Percentiles rank a stretch among this genome's conserved stretches.
These are phyloP conservation scores for Vireo altiloquus DNA, from an alignment of 2,113 vertebrate genomes.

Conservation along the genomic window DNA sequence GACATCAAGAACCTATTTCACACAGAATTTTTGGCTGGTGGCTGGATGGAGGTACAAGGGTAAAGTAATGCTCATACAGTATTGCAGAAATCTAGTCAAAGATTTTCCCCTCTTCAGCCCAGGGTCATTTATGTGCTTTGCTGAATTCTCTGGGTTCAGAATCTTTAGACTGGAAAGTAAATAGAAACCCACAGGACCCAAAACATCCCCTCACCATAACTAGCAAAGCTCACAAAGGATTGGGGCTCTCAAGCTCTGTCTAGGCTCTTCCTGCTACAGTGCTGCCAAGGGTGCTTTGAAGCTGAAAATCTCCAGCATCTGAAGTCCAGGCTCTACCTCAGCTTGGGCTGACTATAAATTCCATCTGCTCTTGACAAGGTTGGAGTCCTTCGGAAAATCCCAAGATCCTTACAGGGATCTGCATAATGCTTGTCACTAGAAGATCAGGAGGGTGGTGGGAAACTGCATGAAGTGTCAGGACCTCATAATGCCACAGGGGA, in stretches of 20 bases:
- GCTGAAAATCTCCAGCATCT: background rate
- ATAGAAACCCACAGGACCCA: background rate
- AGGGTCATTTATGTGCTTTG: background rate
- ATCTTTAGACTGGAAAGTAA: background rate
- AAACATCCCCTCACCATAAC: background rate
- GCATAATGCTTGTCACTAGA: background rate
- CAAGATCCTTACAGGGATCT: background rate
- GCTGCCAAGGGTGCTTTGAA: background rate
- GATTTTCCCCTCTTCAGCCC: background rate
- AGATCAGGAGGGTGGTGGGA: background rate
- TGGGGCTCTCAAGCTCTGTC: background rate
- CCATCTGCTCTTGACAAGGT: background rate
- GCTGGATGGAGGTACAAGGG: background rate
- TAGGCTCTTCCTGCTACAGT: background rate
- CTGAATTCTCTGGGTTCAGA: background rate
- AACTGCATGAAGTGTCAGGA: background rate
- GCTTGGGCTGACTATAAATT: background rate
- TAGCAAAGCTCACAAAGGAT: background rate
- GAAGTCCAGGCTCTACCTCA: background rate
- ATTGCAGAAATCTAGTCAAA: background rate
- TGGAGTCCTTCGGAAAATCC: background rate
- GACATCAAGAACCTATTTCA: background rate
- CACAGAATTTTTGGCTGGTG: background rate
- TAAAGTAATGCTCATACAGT: rapidly evolving
- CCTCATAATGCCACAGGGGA: background rate